Conservation (phyloP, 2,797 vertebrate genomes). For the Bovichtus variegatus region DNA sequence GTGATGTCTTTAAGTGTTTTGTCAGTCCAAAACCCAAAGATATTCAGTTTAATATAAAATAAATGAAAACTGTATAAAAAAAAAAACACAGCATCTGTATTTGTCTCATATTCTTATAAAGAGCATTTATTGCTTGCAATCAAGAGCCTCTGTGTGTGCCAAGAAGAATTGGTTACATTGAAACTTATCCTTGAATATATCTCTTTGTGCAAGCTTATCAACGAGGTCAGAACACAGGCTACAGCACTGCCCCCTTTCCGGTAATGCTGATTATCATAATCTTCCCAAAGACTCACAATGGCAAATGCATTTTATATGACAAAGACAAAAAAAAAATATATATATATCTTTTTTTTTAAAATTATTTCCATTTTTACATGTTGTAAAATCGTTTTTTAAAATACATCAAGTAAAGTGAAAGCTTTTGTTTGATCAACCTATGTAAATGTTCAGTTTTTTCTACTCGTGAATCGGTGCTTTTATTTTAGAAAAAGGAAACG, state of each 20-base stretch:
- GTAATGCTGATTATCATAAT: too few species aligned
- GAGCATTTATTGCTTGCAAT: not conserved
- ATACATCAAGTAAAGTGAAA: not conserved
- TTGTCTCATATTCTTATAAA: not conserved
- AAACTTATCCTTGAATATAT: not conserved
- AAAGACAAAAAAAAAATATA: too few species aligned
- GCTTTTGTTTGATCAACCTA: not conserved
- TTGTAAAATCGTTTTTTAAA: not conserved
- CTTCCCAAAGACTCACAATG: not conserved
- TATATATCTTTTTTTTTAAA: too few species aligned
- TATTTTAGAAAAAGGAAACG: constrained; percentile 53
- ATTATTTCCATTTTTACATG: not conserved
- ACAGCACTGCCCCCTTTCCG: too few species aligned
- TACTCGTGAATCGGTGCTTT: constrained; percentile 10
- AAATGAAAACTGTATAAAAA: too few species aligned
- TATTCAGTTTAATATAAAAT: too few species aligned
- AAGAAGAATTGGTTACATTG: not conserved
- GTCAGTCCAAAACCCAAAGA: too few species aligned
- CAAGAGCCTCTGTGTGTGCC: not conserved
- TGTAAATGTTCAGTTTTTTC: not conserved
- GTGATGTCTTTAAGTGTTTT: too few species aligned
- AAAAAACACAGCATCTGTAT: too few species aligned
- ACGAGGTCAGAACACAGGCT: not conserved
- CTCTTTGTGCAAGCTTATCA: not conserved
- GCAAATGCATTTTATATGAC: not conserved